Evolutionary conservation across 2,113 vertebrate genomes (phyloP).

Genomic region (Emydura subglobosa): DNA sequence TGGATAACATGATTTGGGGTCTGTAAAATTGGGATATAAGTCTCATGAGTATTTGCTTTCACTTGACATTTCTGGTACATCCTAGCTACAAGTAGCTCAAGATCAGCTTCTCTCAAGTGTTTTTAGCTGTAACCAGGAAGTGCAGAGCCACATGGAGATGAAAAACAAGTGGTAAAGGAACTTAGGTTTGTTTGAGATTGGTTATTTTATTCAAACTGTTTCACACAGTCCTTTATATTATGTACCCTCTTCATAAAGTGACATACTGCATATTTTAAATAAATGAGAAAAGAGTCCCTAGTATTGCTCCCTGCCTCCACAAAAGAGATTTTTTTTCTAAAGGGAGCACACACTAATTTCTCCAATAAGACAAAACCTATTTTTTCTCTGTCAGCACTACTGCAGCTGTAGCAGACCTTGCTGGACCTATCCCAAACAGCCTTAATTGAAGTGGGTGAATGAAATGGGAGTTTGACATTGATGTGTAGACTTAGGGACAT

Average conservation of each 20-base stretch:
- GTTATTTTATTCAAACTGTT: not conserved
- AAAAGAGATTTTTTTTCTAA: not conserved
- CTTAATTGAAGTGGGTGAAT: not conserved
- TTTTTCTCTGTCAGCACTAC: not conserved
- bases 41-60: not conserved
- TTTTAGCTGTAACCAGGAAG: not conserved
- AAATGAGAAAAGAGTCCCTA: not conserved
- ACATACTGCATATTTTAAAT: not conserved
- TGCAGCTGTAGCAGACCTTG: not conserved
- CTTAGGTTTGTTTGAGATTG: not conserved
- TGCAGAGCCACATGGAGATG: accelerated
- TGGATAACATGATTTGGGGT: not conserved
- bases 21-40: not conserved
- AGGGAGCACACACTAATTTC: not conserved
- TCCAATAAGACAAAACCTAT: not conserved
- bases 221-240: not conserved
- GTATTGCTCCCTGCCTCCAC: accelerated
- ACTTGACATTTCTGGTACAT: not conserved
- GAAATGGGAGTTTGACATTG: not conserved
- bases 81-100: not conserved
- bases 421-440: not conserved
- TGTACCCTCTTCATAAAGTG: not conserved
- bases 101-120: accelerated
- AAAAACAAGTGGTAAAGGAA: not conserved
- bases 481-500: not conserved